Percentiles rank a stretch among this genome's conserved stretches.
phyloP scores from a whole-genome alignment of 1,140 invertebrate genomes.

The Drosophila rhopaloa region DNA sequence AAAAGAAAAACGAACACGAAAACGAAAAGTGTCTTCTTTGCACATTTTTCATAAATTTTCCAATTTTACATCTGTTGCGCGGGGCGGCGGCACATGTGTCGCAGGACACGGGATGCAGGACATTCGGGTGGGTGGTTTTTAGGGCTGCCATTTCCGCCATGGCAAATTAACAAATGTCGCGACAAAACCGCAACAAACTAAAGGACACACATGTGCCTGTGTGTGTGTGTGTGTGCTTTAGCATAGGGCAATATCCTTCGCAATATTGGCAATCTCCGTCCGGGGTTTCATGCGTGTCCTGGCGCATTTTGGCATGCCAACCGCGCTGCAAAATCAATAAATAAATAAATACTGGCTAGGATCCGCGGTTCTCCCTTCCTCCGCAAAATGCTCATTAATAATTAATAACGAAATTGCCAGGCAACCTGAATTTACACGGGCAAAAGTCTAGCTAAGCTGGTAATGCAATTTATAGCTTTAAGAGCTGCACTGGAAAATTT shows the following conservation, averaged over 20 bases:
- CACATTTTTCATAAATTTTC: conserved; percentile 49
- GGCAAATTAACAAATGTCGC: conserved; percentile 81
- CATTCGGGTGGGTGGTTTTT: conserved; percentile 44
- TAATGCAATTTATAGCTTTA: conserved; percentile 6
- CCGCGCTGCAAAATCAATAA: conserved; percentile 74
- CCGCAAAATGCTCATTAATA: conserved; percentile 59
- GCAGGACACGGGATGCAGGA: conserved; percentile 32
- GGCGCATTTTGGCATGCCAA: conserved; percentile 69
- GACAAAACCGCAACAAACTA: conserved; percentile 67
- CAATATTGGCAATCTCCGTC: conserved; percentile 68
- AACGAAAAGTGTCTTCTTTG: conserved; percentile 49
- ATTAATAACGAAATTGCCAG: conserved; percentile 71
- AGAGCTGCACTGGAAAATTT: neutral
- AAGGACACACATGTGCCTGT: conserved; percentile 29
- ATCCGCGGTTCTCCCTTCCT: neutral
- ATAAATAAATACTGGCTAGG: conserved; percentile 60
- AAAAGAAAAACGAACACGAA: conserved; percentile 4
- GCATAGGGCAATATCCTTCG: conserved; percentile 41
- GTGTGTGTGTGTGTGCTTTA: conserved; percentile 15
- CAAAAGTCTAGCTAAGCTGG: conserved; percentile 1
- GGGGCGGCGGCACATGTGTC: conserved; percentile 23
- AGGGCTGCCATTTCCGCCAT: conserved; percentile 49
- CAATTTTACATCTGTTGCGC: conserved; percentile 44
- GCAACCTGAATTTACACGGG: conserved; percentile 15
- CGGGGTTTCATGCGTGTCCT: conserved; percentile 43